Evolutionary conservation across 2,113 vertebrate species (phyloP), one percentile per base, ranked within the genome.

Genomic region (Jacana jacana): DNA sequence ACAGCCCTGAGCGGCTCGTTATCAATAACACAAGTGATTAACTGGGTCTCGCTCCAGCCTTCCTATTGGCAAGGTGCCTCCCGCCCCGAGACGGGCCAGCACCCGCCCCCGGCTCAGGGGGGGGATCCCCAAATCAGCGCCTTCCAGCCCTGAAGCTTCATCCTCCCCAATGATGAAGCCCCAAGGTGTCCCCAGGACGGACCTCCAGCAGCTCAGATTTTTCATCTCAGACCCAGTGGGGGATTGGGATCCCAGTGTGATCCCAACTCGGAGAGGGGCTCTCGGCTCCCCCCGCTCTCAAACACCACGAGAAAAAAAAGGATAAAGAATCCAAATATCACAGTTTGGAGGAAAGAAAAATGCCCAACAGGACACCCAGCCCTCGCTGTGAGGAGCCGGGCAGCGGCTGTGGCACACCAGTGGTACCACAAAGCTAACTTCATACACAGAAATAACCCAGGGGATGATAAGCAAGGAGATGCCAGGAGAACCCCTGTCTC

Each of bases 111-210:
- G 0, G 11, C 75, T 55, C 19, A 0, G 31, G 48, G 7, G 37
- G 27, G 8, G 5, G 58, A 44, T 12, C 71, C 76, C 71, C 86
- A 60, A 13, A 80, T 6, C 40, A 4, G 19, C 1, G 1, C 28
- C 25, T 14, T 8, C 49, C 52, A 8, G 7, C 55, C 10, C 25
- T 13, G 0, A 52, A 22, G 15, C 57, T 39, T 35, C 13, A 0
- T 18, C 42, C 17, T 12, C n/a, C 66, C 48, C 0, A 0, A 13
- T 4, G n/a, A n/a, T n/a, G n/a, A n/a, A n/a, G 65, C 71, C 12
- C 18, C 24, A 0, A 3, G 12, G 11, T 1, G 1, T 1, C 33
- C 46, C 75, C 31, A 3, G 11, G 37, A 54, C 2, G 22, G 0
- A 2, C 11, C 71, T 9, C 1, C 19, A 20, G 39, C 39, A 25